Percentiles rank a stretch among this genome's conserved stretches.
Evolutionary conservation across 2,113 vertebrate genomes (phyloP).

Genomic region (Triplophysa siluroides): DNA sequence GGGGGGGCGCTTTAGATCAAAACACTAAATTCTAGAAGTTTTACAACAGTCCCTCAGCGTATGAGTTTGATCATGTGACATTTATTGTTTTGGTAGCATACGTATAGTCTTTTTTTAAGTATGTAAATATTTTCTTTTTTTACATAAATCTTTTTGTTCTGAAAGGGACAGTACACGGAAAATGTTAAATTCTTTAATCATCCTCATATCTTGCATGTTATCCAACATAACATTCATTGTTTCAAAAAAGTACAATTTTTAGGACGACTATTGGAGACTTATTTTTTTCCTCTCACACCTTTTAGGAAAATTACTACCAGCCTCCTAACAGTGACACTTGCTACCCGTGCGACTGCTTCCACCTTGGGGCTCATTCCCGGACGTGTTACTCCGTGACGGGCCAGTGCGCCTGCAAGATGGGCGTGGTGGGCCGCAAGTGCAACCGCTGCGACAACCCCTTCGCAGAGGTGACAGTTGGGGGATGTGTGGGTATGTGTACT

Average conservation of each 20-base stretch:
- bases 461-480: slow-evolving; percentile 80
- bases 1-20: neutral
- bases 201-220: no score
- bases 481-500: slow-evolving; percentile 80
- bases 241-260: no score
- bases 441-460: slow-evolving; percentile 89
- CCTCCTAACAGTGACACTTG: slow-evolving; percentile 77
- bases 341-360: slow-evolving; percentile 84
- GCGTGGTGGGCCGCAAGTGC: slow-evolving; percentile 85
- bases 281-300: neutral
- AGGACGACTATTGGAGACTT: neutral
- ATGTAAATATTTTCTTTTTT: no score
- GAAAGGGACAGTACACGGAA: no score
- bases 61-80: neutral
- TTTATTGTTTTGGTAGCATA: neutral
- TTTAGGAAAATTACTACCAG: slow-evolving; percentile 84
- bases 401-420: slow-evolving; percentile 82
- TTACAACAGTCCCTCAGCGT: neutral
- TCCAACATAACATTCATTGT: no score
- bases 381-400: slow-evolving; percentile 77
- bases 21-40: neutral
- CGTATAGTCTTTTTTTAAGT: no score
- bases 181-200: no score
- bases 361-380: slow-evolving; percentile 76
- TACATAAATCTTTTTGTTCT: neutral